Conservation (phyloP, 1,140 invertebrate genomes). For the Ectropis grisescens region DNA sequence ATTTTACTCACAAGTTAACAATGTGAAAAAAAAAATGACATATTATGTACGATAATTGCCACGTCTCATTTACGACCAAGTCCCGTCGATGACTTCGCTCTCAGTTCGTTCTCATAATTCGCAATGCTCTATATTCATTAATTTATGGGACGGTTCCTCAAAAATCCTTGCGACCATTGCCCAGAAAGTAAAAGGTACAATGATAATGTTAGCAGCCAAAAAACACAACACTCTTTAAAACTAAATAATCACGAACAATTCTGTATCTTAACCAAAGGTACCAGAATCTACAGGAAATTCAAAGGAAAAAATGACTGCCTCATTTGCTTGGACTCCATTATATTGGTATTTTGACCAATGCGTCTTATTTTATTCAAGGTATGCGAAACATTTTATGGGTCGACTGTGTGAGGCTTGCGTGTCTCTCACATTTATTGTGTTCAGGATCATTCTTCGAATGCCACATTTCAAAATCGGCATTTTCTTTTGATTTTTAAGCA, state of each 20-base stretch:
- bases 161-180: conserved; percentile 37
- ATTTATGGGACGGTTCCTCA: conserved; percentile 44
- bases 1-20: too few species aligned
- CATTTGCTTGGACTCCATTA: conserved; percentile 19
- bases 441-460: conserved; percentile 16
- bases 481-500: background rate
- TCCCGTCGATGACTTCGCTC: conserved; percentile 30
- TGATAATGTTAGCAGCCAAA: conserved; percentile 2
- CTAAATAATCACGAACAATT: too few species aligned
- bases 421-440: conserved; percentile 19
- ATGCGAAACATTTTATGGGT: conserved; percentile 45
- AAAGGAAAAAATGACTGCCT: too few species aligned
- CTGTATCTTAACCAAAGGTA: too few species aligned
- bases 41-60: conserved; percentile 21
- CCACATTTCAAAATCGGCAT: conserved; percentile 7
- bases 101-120: conserved; percentile 29
- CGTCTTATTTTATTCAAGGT: conserved; percentile 43
- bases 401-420: conserved; percentile 25
- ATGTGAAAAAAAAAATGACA: too few species aligned
- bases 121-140: conserved; percentile 37
- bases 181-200: conserved; percentile 19
- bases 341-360: conserved; percentile 21
- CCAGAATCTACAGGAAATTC: too few species aligned
- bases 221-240: conserved; percentile 2
- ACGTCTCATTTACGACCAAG: conserved; percentile 23